Evolutionary conservation across 2,888 invertebrate species (phyloP), one percentile per base, ranked within the genome.

Genomic region (Osmoderma eremita): DNA sequence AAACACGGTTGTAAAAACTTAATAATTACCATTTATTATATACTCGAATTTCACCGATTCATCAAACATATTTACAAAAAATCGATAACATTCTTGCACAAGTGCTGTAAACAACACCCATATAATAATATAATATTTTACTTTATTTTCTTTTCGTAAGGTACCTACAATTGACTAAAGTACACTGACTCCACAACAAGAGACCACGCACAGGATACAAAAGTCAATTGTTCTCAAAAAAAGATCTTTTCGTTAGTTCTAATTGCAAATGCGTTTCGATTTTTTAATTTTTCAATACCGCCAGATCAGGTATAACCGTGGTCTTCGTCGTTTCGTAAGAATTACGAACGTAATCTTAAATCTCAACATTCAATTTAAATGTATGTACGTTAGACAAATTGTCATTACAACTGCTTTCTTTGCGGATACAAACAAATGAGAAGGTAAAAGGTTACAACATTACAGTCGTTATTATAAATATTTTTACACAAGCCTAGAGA

Each of bases 11-110:
- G 42, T 69, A 69, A 69, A 71, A 71, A 71, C 69, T 71, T 71
- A 71, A 71, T 71, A 71, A 68, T 70, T 71, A 71, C 71, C 71
- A 69, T 71, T 71, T 71, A 71, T 71, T 71, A 71, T 70, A 67
- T 65, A 70, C 66, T 69, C 67, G 54, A 65, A 61, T 68, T 63
- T 65, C 61, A 64, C 61, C 64, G 64, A 65, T 64, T 67, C 45
- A 53, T 64, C 30, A 65, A 67, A 67, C 65, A 65, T 68, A 68
- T 68, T 54, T 68, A 68, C 68, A 68, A 68, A 61, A 53, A 58
- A 65, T 58, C 65, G 65, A 65, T 58, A 58, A 58, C 56, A 48
- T 58, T 49, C 65, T 58, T 58, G 65, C 65, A 50, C 65, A 65
- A 65, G 65, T 65, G 65, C 65, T 56, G 65, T 48, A 49, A 49